Conservation (phyloP, 2,888 invertebrate species). For the Gastrophysa polygoni region DNA sequence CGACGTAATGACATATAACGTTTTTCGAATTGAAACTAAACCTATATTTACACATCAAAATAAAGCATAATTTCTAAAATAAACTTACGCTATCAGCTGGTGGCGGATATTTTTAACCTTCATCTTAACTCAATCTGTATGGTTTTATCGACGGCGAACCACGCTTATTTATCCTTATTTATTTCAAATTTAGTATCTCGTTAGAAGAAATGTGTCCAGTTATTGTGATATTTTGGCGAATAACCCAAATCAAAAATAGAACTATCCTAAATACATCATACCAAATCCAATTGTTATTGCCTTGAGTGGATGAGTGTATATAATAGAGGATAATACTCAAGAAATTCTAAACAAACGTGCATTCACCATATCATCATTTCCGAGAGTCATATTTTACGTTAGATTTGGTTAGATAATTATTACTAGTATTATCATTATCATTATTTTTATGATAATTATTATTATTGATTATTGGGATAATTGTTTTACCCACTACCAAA, state of each 20-base stretch:
- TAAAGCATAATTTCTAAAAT: constrained; percentile 34
- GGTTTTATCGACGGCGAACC: constrained; percentile 19
- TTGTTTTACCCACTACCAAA: no score
- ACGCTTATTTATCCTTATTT: neutral
- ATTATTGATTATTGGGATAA: no score
- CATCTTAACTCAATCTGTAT: constrained; percentile 23
- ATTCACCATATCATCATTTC: no score
- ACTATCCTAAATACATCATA: neutral
- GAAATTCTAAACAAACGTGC: no score
- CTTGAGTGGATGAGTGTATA: no score
- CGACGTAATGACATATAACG: neutral
- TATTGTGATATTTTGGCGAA: neutral
- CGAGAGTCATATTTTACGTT: no score
- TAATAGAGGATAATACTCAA: no score
- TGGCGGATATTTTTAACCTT: constrained; percentile 38
- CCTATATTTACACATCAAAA: constrained; percentile 16
- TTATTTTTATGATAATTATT: no score
- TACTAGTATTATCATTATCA: no score
- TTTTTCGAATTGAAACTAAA: constrained; percentile 2
- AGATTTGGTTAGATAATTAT: no score
- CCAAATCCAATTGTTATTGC: no score
- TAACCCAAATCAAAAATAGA: neutral
- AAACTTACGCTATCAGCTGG: constrained; percentile 39
- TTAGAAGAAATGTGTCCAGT: neutral
- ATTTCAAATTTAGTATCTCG: neutral